Percentiles rank a stretch among this genome's conserved stretches.
Evolutionary conservation across 37 sponge, comb jelly and placozoan genomes (phyloP).

Genomic region (Cladorhizidae sp.): DNA sequence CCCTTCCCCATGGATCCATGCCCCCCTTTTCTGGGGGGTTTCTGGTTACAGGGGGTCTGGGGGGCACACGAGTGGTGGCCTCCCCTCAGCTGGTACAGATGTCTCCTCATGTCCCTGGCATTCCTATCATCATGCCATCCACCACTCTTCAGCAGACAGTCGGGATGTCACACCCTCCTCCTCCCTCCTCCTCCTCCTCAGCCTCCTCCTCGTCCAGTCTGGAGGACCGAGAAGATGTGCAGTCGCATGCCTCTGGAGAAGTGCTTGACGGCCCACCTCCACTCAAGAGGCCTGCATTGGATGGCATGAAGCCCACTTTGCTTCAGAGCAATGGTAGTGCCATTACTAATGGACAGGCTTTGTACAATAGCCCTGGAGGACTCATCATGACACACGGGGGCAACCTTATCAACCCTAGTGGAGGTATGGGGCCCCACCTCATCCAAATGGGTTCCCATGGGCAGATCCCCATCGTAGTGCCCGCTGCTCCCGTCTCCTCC

Average conservation of each 20-base stretch:
- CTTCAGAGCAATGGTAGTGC: neutral
- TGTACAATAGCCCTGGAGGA: neutral
- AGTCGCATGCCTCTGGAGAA: conserved; percentile 2
- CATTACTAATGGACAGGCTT: neutral
- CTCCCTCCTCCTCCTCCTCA: neutral
- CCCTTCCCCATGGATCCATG: conserved; percentile 46
- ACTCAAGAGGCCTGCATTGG: conserved; percentile 10
- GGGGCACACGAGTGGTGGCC: conserved; percentile 26
- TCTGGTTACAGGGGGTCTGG: conserved; percentile 41
- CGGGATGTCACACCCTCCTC: neutral
- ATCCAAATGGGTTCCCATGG: conserved; percentile 31
- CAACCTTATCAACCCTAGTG: neutral
- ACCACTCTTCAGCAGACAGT: neutral
- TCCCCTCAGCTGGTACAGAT: conserved; percentile 53
- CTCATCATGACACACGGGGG: conserved; percentile 31
- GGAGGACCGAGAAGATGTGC: conserved; percentile 21
- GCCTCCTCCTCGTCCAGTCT: neutral
- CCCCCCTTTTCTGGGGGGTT: conserved; percentile 67
- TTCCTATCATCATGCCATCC: conserved; percentile 47
- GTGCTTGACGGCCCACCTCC: neutral
- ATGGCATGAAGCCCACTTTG: neutral
- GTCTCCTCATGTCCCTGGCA: conserved; percentile 25
- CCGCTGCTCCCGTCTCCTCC: conserved; percentile 9
- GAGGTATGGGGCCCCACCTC: conserved; percentile 14
- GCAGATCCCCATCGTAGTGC: conserved; percentile 35